phyloP scores from a whole-genome alignment of 2,797 vertebrate species.

The Micromesistius poutassou region DNA sequence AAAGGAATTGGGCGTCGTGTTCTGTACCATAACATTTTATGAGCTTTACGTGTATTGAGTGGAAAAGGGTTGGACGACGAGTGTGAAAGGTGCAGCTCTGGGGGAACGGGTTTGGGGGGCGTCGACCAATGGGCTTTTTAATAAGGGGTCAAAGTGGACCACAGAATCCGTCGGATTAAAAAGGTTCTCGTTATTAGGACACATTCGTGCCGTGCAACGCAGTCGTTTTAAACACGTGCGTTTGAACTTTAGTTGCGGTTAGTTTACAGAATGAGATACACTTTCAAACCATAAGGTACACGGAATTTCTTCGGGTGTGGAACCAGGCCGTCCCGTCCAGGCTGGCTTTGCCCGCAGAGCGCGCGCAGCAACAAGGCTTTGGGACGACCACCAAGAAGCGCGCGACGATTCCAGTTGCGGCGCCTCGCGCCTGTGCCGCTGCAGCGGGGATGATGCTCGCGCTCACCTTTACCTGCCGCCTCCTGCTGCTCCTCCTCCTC shows the following conservation, averaged over 20 bases:
- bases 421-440: conserved; percentile 11
- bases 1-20: neutral
- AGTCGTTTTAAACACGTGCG: neutral
- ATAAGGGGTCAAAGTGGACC: neutral
- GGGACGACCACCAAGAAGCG: conserved; percentile 3
- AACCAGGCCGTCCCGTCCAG: neutral
- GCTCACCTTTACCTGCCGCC: conserved; percentile 46
- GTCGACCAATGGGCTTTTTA: neutral
- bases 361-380: neutral
- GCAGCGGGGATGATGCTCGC: conserved; percentile 40
- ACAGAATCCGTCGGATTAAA: neutral
- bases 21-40: neutral
- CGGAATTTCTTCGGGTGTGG: neutral
- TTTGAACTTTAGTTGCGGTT: neutral
- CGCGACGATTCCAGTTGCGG: conserved; percentile 20
- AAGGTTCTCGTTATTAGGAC: neutral
- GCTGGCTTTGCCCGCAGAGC: neutral
- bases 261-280: neutral
- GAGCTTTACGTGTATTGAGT: conserved; percentile 2
- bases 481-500: conserved; percentile 47
- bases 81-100: neutral
- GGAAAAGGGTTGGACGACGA: conserved; percentile 35
- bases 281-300: neutral
- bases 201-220: neutral
- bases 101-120: neutral